Base-by-base conservation (phyloP, 92 coral and sea anemone genomes). In the Palythoa caribaeorum region DNA sequence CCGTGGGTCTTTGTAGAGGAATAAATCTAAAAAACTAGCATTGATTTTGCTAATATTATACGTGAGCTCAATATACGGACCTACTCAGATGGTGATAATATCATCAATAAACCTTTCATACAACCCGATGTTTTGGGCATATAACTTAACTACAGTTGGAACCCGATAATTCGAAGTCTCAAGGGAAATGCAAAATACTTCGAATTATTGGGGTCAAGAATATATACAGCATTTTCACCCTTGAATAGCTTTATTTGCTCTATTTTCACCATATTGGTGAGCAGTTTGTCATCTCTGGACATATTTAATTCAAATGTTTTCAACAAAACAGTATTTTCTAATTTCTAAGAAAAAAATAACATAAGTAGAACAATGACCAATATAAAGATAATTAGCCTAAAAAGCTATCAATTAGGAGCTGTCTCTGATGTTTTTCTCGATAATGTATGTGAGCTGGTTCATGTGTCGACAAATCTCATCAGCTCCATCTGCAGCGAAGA, bases 401-500 rank as follows among this genome's bases (percentile, higher is more conserved):
- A 72, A 38, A 72, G 77, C 52, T 72, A 15, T 72, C 52, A 72
- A 12, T 72, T 72, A 9, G 13, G 21, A 38, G 77, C 20, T 38
- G 77, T 20, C 20, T 72, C 28, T 72, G 77, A 16, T 72, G 52
- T 72, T 72, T 72, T 72, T 72, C 77, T 72, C 77, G 2, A 38
- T 72, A 6, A 72, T 38, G 21, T 3, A 8, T 2, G 11, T 77
- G 63, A 78, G 76, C 69, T 88, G 89, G 60, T 65, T 79, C 71
- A 91, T 57, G 65, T 83, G 89, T 6, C 72, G 84, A 74, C 92
- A 77, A 87, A 87, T 87, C 86, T 91, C 87, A 0, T 83, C 59
- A 11, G 84, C 91, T 76, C 89, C 78, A 60, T 91, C 80, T 16
- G 36, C 86, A 78, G 84, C 85, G 74, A 84, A 88, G 60, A 88